A percentile compares a stretch with the other conserved stretches of the same genome.
Evolutionary conservation across 2,113 vertebrate species (phyloP).

Genomic region (Engystomops pustulosus): DNA sequence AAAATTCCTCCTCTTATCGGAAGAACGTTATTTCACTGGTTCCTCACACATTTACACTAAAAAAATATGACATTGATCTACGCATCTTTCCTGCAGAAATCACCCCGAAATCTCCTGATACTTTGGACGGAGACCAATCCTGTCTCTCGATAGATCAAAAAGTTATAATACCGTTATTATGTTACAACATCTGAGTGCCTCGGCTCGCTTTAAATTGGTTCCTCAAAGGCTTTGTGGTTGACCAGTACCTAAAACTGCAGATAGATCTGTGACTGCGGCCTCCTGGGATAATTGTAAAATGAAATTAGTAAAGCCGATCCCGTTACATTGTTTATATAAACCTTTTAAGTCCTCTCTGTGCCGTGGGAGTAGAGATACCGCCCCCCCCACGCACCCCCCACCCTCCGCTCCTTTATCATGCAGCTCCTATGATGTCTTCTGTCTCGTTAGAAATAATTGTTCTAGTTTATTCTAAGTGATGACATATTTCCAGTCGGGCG

Average conservation of each 20-base stretch:
- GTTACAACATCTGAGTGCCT: constrained; percentile 22
- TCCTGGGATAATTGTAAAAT: constrained; percentile 21
- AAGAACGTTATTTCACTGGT: not conserved
- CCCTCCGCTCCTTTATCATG: constrained; percentile 32
- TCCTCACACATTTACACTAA: not conserved
- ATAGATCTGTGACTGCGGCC: constrained; percentile 7
- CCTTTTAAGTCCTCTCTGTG: constrained; percentile 17
- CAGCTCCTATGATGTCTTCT: constrained; percentile 28
- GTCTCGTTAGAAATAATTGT: constrained; percentile 38
- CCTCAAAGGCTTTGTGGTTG: constrained; percentile 42
- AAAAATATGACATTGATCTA: not conserved
- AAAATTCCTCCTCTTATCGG: not conserved
- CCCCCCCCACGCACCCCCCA: too few species aligned
- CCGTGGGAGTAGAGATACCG: constrained; percentile 10
- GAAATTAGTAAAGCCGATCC: constrained; percentile 31
- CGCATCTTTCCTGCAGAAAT: not conserved
- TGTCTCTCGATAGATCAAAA: constrained; percentile 14
- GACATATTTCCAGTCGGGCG: constrained; percentile 18
- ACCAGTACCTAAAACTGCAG: constrained; percentile 21
- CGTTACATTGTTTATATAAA: constrained; percentile 46
- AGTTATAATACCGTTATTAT: not conserved
- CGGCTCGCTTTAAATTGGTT: constrained; percentile 30
- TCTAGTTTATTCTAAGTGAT: constrained; percentile 35
- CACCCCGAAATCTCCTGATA: not conserved
- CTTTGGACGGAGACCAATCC: not conserved